These are phyloP conservation scores for Micropoecilia bifurca DNA, from an alignment of 2,797 vertebrate species.

Conservation along the genomic window DNA sequence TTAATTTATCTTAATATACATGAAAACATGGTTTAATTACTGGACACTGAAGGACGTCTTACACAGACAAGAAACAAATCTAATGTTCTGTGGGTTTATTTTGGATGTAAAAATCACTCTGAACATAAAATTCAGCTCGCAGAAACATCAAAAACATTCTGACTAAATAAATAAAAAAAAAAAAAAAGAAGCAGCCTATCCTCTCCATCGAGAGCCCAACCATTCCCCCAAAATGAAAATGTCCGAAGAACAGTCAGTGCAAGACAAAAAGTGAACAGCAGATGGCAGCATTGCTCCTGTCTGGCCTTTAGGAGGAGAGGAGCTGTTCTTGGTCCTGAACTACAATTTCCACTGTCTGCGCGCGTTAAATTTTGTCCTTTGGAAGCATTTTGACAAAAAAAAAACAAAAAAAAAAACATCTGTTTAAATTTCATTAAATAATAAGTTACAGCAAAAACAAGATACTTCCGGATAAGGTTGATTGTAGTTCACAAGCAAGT, in stretches of 20 bases:
- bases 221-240: background rate
- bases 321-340: conserved; percentile 74
- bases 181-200: background rate
- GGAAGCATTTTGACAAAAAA: background rate
- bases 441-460: background rate
- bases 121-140: background rate
- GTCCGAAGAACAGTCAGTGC: background rate
- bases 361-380: background rate
- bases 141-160: background rate
- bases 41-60: background rate
- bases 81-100: background rate
- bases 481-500: background rate
- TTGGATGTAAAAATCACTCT: background rate
- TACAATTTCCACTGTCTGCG: conserved; percentile 3
- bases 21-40: background rate
- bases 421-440: background rate
- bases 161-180: background rate
- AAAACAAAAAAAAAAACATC: background rate
- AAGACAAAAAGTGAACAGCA: conserved; percentile 51
- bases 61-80: background rate
- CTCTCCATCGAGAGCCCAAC: background rate
- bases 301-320: conserved; percentile 17
- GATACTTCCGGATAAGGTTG: background rate
- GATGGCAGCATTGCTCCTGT: conserved; percentile 75
- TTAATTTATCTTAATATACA: background rate